Evolutionary conservation across 2,113 vertebrate genomes (phyloP).

Genomic region (Leptobrachium leishanense): DNA sequence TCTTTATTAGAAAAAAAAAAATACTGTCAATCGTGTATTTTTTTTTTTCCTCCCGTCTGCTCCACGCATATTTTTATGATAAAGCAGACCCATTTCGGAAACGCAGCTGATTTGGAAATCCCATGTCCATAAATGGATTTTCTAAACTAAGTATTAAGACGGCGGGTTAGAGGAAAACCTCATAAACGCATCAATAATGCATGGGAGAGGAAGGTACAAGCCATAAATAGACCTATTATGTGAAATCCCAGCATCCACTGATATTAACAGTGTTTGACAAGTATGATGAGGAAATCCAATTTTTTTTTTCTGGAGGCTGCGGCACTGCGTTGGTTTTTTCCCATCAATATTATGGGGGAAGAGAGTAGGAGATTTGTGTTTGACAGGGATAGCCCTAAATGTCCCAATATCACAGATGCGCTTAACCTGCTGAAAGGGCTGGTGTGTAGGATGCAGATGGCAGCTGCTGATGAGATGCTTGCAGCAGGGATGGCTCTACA

Average conservation of each 20-base stretch:
- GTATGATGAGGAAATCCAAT: conserved; percentile 32
- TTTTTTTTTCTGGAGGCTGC: conserved; percentile 33
- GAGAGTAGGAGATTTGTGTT: conserved; percentile 5
- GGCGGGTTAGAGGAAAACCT: conserved; percentile 15
- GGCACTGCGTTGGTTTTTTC: conserved; percentile 16
- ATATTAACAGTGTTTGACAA: conserved; percentile 29
- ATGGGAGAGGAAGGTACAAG: conserved; percentile 18
- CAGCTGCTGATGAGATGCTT: conserved; percentile 30
- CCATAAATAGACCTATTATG: conserved; percentile 40
- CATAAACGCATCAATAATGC: conserved; percentile 37
- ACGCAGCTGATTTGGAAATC: conserved; percentile 17
- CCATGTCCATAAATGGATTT: conserved; percentile 22
- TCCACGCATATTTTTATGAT: not conserved
- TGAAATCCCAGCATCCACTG: conserved; percentile 18
- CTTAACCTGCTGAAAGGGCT: conserved; percentile 10
- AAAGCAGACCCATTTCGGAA: conserved; percentile 7
- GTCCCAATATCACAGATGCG: conserved; percentile 29
- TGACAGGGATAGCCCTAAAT: conserved; percentile 42
- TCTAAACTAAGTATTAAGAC: conserved; percentile 14
- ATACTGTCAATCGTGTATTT: no score
- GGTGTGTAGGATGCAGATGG: conserved; percentile 38
- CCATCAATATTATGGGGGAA: conserved; percentile 8
- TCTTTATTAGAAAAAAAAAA: no score
- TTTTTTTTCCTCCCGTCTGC: no score
- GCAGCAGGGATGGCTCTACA: conserved; percentile 25